Conservation (phyloP, 2,888 invertebrate species). For the Cerastis leucographa region DNA sequence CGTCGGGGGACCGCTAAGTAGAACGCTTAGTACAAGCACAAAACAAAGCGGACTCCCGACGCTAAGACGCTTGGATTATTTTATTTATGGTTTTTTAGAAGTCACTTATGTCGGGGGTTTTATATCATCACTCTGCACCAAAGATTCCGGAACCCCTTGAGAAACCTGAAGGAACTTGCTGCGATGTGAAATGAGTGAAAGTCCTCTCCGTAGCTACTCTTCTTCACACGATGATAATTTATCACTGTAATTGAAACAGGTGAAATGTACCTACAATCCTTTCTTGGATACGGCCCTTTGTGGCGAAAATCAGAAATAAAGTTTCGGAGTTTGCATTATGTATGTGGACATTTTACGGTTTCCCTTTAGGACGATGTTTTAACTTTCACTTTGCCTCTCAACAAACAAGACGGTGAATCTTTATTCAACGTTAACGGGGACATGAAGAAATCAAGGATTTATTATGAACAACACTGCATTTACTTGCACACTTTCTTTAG, state of each 20-base stretch:
- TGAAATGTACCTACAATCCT: neutral
- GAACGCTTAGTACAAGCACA: no score
- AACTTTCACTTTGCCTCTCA: constrained; percentile 44
- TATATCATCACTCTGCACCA: neutral
- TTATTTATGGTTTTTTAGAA: no score
- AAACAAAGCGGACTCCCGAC: no score
- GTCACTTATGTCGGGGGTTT: no score
- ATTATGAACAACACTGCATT: neutral
- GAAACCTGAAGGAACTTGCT: neutral
- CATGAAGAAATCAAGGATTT: constrained; percentile 31
- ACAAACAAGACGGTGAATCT: constrained; percentile 42
- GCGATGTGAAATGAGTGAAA: constrained; percentile 2
- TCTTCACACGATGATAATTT: neutral
- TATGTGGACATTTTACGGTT: constrained; percentile 4
- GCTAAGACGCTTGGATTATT: no score
- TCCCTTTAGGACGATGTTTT: constrained; percentile 26
- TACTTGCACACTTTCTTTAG: neutral
- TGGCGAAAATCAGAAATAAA: constrained; percentile 7
- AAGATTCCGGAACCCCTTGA: no score
- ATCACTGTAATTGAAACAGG: constrained; percentile 8
- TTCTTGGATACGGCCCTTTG: neutral
- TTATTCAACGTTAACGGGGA: constrained; percentile 10
- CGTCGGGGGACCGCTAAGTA: no score
- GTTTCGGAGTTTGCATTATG: constrained; percentile 17
- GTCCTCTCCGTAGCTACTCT: neutral